These are phyloP conservation scores for Ptychoptera albimana DNA, from an alignment of 2,888 invertebrate genomes.

Conservation along the genomic window DNA sequence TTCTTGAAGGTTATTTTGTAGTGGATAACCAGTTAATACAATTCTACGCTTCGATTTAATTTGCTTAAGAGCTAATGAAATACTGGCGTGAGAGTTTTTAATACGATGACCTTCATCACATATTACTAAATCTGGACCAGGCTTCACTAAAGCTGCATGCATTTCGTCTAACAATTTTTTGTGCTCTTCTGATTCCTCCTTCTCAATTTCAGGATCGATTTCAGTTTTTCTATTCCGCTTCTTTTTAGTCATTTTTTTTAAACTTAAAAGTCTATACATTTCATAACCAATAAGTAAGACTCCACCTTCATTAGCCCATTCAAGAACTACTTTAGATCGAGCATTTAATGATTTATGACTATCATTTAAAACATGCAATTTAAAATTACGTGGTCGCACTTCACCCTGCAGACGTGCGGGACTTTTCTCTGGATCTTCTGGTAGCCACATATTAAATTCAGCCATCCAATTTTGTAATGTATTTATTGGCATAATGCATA, in stretches of 20 bases:
- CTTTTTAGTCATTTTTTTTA: slow-evolving; percentile 52
- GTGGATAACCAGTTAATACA: slow-evolving; percentile 93
- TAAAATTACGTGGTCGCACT: slow-evolving; percentile 67
- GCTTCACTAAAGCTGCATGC: slow-evolving; percentile 68
- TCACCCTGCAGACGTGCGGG: slow-evolving; percentile 44
- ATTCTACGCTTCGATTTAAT: slow-evolving; percentile 87
- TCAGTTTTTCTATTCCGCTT: slow-evolving; percentile 25
- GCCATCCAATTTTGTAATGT: slow-evolving; percentile 95
- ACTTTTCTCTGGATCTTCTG: slow-evolving; percentile 44
- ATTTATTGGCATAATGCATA: slow-evolving; percentile 97
- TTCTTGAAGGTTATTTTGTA: slow-evolving; percentile 92
- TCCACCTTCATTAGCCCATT: slow-evolving; percentile 80
- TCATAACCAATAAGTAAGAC: slow-evolving; percentile 96
- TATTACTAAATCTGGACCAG: slow-evolving; percentile 87
- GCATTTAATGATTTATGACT: slow-evolving; percentile 82
- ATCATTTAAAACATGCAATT: slow-evolving; percentile 82
- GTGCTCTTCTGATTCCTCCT: slow-evolving; percentile 37
- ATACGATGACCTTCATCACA: slow-evolving; percentile 97
- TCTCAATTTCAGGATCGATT: slow-evolving; percentile 29
- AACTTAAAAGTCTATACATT: slow-evolving; percentile 76
- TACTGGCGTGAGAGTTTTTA: slow-evolving; percentile 94
- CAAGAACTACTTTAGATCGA: slow-evolving; percentile 68
- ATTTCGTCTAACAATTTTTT: slow-evolving; percentile 70
- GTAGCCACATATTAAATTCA: slow-evolving; percentile 97
- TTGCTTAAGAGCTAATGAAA: slow-evolving; percentile 86